Conservation (phyloP, 1,140 invertebrate species). For the Saccostrea glomerata region DNA sequence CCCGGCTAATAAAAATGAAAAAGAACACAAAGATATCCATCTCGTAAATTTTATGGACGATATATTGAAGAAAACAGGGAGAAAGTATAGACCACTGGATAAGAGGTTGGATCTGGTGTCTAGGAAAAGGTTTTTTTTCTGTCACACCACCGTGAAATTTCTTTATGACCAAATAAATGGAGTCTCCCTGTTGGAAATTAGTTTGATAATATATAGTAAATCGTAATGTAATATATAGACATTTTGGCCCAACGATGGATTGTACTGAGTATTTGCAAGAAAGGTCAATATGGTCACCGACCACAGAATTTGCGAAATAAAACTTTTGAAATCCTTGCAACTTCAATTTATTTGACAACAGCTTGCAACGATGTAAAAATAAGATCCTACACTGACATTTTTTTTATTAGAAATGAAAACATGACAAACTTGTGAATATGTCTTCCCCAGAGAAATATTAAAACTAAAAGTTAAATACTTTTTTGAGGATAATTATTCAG, state of each 20-base stretch:
- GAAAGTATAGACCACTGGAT: not conserved
- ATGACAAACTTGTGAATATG: no score
- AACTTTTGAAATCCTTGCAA: not conserved
- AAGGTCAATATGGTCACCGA: not conserved
- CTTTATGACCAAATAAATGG: not conserved
- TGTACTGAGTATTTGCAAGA: not conserved
- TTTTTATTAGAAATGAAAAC: no score
- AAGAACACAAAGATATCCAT: not conserved
- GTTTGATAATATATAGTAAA: not conserved
- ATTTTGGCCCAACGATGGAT: not conserved
- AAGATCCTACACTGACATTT: not conserved
- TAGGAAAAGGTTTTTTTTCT: not conserved
- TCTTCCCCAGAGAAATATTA: no score
- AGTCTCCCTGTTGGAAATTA: not conserved
- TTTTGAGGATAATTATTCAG: no score
- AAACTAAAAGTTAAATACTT: no score
- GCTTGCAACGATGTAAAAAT: not conserved
- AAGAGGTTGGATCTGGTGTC: not conserved
- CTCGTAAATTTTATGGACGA: not conserved
- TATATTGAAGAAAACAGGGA: not conserved
- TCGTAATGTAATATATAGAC: not conserved
- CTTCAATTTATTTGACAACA: not conserved
- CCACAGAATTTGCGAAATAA: not conserved
- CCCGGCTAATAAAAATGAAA: not conserved
- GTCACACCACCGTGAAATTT: not conserved